Evolutionary conservation across 2,888 invertebrate species (phyloP), one percentile per base, ranked within the genome.

Genomic region (Bruchidius siliquastri): DNA sequence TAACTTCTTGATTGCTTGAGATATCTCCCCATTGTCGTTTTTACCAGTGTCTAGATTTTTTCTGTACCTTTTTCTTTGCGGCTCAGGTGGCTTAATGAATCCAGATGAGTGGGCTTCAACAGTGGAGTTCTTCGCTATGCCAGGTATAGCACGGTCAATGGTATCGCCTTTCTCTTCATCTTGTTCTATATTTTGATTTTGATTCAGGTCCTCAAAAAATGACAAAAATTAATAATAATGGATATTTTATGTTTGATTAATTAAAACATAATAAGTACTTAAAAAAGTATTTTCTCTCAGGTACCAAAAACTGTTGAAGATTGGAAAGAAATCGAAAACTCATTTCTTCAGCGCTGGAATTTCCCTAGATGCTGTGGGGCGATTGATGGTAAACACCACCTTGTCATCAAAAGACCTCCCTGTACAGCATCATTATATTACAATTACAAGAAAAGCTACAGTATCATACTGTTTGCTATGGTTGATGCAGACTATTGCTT

Each of bases 311-410:
- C 8, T 21, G 68, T 6, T 32, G 72, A 20, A 21, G 72, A 74
- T 67, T 76, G 74, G 73, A 71, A 72, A 72, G 49, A 67, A 68
- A 71, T 71, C 49, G 69, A 21, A 22, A 26, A 49, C 18, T 67
- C 22, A 20, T 76, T 74, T 72, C 21, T 49, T 6, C 21, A 22
- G 21, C 26, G 66, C 30, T 74, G 76, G 74, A 73, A 74, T 49
- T 84, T 84, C 76, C 84, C 84, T 26, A 79, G 82, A 72, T 81
- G 80, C 71, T 68, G 81, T 49, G 83, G 81, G 30, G 81, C 84
- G 4, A 78, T 83, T 21, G 83, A 84, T 72, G 84, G 84, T 18
- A 84, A 85, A 77, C 84, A 83, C 76, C 84, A 83, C 76, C 74
- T 81, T 67, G 21, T 76, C 20, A 73, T 83, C 20, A 78, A 83